Conservation (phyloP, 2,113 vertebrate genomes). For the Nothocercus nigrocapillus region DNA sequence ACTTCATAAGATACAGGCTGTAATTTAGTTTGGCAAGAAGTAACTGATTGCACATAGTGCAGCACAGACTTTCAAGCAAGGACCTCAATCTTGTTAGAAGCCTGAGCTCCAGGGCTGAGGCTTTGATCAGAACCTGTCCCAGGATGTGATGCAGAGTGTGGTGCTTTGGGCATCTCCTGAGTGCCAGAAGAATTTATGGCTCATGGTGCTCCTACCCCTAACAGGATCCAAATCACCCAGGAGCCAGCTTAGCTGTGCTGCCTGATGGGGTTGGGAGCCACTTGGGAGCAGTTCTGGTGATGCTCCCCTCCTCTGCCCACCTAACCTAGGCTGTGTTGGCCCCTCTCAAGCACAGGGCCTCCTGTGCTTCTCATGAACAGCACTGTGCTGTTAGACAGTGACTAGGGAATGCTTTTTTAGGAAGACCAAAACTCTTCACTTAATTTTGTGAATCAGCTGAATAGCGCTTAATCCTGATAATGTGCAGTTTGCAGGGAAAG, state of each 20-base stretch:
- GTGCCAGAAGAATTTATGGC: neutral
- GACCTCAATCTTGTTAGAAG: neutral
- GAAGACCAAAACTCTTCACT: neutral
- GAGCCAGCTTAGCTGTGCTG: neutral
- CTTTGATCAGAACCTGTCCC: neutral
- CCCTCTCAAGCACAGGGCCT: neutral
- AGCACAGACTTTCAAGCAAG: neutral
- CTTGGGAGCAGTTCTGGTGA: neutral
- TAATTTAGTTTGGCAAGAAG: accelerated
- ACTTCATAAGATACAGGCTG: neutral
- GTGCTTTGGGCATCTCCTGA: neutral
- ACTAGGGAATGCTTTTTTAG: neutral
- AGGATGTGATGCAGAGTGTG: accelerated
- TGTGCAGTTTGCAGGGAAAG: neutral
- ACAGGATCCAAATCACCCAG: accelerated
- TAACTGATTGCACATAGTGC: accelerated
- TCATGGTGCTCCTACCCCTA: neutral
- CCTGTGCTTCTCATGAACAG: accelerated
- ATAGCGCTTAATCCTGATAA: neutral
- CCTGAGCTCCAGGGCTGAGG: neutral
- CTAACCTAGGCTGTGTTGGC: neutral
- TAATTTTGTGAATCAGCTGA: neutral
- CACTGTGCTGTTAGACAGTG: neutral
- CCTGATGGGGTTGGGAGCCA: neutral
- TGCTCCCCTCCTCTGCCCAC: neutral